phyloP scores from a whole-genome alignment of 2,113 vertebrate species.

The Pimephales promelas region DNA sequence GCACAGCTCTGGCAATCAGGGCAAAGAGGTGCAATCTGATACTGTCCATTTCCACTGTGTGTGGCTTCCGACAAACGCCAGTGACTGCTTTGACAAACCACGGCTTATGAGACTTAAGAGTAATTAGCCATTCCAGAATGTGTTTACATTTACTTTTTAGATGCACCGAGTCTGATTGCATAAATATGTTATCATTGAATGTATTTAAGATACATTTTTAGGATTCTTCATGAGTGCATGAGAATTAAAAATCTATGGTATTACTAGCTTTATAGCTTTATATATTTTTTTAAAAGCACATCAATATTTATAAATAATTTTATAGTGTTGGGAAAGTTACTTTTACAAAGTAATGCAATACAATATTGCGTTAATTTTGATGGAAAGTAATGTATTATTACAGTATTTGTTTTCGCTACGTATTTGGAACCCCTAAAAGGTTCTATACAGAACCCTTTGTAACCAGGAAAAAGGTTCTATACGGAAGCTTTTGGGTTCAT shows the following conservation, averaged over 20 bases:
- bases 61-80: slow-evolving; percentile 40
- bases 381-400: no score
- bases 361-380: no score
- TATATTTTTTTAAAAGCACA: neutral
- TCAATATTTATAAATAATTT: neutral
- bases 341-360: no score
- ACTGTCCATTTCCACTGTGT: slow-evolving; percentile 60
- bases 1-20: slow-evolving; percentile 71
- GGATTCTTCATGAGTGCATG: neutral
- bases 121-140: slow-evolving; percentile 10
- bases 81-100: slow-evolving; percentile 37
- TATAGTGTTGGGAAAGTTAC: no score
- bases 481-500: no score
- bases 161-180: neutral
- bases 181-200: neutral
- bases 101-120: slow-evolving; percentile 7
- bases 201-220: no score
- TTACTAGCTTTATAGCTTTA: neutral
- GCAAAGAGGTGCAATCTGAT: slow-evolving; percentile 74
- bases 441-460: no score
- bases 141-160: neutral
- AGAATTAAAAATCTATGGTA: neutral
- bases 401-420: no score
- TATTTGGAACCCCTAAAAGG: no score
- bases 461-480: no score